phyloP scores from a whole-genome alignment of 1,140 invertebrate species.

The Apis laboriosa region DNA sequence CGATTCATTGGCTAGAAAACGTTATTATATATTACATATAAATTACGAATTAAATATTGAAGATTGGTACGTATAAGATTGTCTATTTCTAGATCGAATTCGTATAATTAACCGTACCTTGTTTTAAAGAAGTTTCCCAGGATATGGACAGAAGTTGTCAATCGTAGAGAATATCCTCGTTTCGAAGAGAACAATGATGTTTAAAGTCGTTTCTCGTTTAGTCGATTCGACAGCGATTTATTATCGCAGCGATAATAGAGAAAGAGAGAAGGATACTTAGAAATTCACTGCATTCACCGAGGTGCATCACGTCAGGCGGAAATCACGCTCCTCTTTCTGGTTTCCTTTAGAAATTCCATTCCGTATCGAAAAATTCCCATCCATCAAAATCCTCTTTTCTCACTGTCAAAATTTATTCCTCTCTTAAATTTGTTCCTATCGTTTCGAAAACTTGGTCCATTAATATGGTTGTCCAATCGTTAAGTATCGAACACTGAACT shows the following conservation, averaged over 20 bases:
- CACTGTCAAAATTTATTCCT: too few relatives aligned
- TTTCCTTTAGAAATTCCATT: neutral
- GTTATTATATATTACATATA: too few relatives aligned
- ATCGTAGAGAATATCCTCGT: neutral
- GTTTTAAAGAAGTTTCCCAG: neutral
- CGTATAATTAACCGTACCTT: neutral
- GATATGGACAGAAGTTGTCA: neutral
- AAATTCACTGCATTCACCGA: constrained; percentile 20
- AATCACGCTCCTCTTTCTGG: neutral
- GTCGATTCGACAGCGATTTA: constrained; percentile 21
- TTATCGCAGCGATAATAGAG: neutral
- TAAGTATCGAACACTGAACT: neutral
- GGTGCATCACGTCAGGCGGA: constrained; percentile 8
- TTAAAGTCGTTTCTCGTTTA: neutral
- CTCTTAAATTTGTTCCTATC: neutral
- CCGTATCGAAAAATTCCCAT: constrained; percentile 10
- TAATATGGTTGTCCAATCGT: neutral
- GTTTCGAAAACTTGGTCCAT: neutral
- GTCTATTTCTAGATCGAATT: neutral
- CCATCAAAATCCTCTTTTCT: constrained; percentile 9
- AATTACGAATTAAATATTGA: too few relatives aligned
- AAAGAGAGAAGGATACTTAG: neutral
- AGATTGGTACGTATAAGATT: too few relatives aligned
- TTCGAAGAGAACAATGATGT: neutral
- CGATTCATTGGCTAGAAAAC: too few relatives aligned